Conservation (phyloP, 2,888 invertebrate species). For the Macrosoma leucophasiata region DNA sequence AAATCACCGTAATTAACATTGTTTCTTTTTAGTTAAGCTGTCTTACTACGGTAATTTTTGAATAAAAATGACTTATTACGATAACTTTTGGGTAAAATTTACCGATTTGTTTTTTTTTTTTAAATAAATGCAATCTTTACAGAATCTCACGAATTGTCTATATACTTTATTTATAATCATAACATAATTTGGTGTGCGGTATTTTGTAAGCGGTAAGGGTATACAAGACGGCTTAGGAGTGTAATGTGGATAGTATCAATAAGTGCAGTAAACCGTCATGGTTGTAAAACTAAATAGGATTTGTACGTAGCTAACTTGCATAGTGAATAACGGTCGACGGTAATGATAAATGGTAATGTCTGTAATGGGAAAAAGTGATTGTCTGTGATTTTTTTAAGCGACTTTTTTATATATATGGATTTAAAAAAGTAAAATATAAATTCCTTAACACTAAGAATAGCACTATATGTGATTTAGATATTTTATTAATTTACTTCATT, state of each 20-base stretch:
- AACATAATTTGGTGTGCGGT: no score
- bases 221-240: constrained; percentile 43
- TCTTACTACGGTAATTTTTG: no score
- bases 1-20: no score
- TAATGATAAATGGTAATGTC: constrained; percentile 75
- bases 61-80: no score
- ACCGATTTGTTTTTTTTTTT: no score
- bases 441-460: constrained; percentile 75
- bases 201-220: constrained; percentile 44
- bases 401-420: constrained; percentile 75
- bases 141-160: no score
- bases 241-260: constrained; percentile 46
- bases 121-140: no score
- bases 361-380: constrained; percentile 75
- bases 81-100: no score
- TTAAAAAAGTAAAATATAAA: constrained; percentile 62
- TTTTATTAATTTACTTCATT: constrained; percentile 65
- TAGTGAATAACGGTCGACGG: constrained; percentile 64
- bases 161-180: no score
- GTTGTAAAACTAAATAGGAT: constrained; percentile 75
- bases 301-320: constrained; percentile 72
- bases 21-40: no score
- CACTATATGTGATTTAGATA: constrained; percentile 75
- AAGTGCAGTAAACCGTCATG: constrained; percentile 70
- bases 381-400: constrained; percentile 78